Base-by-base conservation (phyloP, 1,140 invertebrate genomes). In the Papilio polyxenes region DNA sequence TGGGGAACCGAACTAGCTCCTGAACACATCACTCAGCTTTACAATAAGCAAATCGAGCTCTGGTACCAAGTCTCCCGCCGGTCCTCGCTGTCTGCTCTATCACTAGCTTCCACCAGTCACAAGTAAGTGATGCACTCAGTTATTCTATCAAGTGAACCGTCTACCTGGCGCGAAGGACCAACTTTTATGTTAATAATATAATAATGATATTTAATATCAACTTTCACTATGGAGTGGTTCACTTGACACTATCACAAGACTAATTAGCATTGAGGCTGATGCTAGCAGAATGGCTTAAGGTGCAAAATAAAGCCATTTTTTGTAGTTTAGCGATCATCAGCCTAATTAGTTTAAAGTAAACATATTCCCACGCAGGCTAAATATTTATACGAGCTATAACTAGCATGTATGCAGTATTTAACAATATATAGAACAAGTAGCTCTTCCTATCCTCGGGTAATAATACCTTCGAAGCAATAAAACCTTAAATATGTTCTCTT, bases 51-150 rank as follows among this genome's bases (percentile, higher is more conserved):
- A 95, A 95, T 96, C 92, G 97, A 97, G 89, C 95, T 98, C 85
- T 98, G 98, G 97, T 97, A 98, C 95, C 97, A 98, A 95, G 98
- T 98, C 83, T 98, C 97, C 88, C 96, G 96, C 92, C 96, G 98
- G 91, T 97, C 97, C 92, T 98, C 97, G 86, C 96, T 98, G 89
- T 97, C 97, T 89, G 98, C 98, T 86, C 95, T 98, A 90, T 98
- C 97, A 86, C 96, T 98, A 91, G 98, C 97, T 93, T 97, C 97
- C 88, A 97, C 97, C 95, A 96, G 97, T 94, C 97, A 97, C 92
- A 96, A 96, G 96, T 97, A 95, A 95, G 92, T 93, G 91, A 91
- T 92, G 93, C 93, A 93, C 91, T 89, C 85, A 86, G 85, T 84
- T 81, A 81, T 76, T 83, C 84, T 82, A 82, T 75, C 59, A 77